Percentiles rank a stretch among this genome's conserved stretches.
Conservation (phyloP, 2,113 vertebrate species). For the Isichthys henryi region DNA sequence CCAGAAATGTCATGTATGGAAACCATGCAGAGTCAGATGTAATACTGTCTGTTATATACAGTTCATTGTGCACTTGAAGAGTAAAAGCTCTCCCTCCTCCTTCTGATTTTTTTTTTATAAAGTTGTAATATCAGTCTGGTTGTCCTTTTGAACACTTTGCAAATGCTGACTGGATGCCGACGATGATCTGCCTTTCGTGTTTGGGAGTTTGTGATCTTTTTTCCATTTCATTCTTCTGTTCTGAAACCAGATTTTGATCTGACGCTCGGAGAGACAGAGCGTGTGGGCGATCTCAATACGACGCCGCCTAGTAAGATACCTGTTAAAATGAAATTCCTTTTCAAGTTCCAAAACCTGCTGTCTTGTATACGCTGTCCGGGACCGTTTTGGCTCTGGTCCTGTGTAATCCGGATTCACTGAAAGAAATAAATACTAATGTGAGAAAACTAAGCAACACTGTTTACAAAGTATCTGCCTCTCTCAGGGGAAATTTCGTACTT, state of each 20-base stretch:
- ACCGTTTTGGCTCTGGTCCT: conserved; percentile 91
- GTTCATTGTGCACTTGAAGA: conserved; percentile 54
- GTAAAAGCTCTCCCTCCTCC: conserved; percentile 47
- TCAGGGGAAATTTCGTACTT: conserved; percentile 25
- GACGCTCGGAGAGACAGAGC: conserved; percentile 92
- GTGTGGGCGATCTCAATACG: conserved; percentile 96
- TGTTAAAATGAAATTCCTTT: conserved; percentile 99
- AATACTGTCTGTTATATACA: conserved; percentile 70
- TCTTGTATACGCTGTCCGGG: conserved; percentile 93
- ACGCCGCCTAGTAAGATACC: conserved; percentile 95
- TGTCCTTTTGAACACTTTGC: conserved; percentile 86
- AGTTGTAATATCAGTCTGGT: conserved; percentile 92
- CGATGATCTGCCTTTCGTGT: conserved; percentile 93
- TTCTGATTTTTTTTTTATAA: conserved; percentile 63
- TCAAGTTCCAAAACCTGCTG: conserved; percentile 99
- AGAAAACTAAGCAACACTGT: conserved; percentile 38
- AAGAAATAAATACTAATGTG: conserved; percentile 50
- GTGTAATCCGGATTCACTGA: conserved; percentile 95
- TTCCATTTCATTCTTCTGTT: conserved; percentile 99
- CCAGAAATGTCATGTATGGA: conserved; percentile 50
- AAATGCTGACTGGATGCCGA: conserved; percentile 73
- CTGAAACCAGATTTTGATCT: conserved; percentile 99
- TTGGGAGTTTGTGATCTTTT: conserved; percentile 98
- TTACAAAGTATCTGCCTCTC: conserved; percentile 11
- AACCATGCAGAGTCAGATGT: conserved; percentile 76